Percentiles rank a stretch among this genome's conserved stretches.
Evolutionary conservation across 2,888 invertebrate genomes (phyloP).

Genomic region (Drosophila neonasuta): DNA sequence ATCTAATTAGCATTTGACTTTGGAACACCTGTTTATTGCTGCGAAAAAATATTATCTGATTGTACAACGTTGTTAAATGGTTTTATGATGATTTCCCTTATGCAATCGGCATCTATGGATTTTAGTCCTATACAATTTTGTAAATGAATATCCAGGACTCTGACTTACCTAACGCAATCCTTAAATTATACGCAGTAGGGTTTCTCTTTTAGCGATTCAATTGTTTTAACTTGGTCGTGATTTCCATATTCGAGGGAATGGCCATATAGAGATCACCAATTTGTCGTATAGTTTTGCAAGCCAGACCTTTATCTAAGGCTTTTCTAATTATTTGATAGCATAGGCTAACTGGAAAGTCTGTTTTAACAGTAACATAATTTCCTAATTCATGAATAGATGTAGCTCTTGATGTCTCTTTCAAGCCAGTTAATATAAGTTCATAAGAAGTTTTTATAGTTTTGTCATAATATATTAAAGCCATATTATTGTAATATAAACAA

Average conservation of each 20-base stretch:
- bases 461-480: slow-evolving; percentile 41
- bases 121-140: too few species aligned
- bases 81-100: too few species aligned
- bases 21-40: not conserved
- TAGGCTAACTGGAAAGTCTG: slow-evolving; percentile 30
- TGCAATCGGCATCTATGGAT: too few species aligned
- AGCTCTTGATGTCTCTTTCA: slow-evolving; percentile 6
- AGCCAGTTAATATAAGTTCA: slow-evolving; percentile 26
- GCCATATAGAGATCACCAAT: slow-evolving; percentile 22
- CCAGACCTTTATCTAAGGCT: slow-evolving; percentile 20
- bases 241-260: slow-evolving; percentile 3
- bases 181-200: too few species aligned
- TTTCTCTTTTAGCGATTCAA: not conserved
- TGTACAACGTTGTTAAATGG: too few species aligned
- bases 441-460: slow-evolving; percentile 25
- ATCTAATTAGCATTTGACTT: too few species aligned
- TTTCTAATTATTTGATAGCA: slow-evolving; percentile 33
- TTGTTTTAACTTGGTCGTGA: not conserved
- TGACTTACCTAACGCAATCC: too few species aligned
- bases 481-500: slow-evolving; percentile 3
- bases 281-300: slow-evolving; percentile 22
- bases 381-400: slow-evolving; percentile 18
- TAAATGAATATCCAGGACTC: too few species aligned
- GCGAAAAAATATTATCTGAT: too few species aligned
- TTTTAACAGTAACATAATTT: slow-evolving; percentile 19